Conservation (phyloP, 1,140 invertebrate genomes). For the Drosophila teissieri region DNA sequence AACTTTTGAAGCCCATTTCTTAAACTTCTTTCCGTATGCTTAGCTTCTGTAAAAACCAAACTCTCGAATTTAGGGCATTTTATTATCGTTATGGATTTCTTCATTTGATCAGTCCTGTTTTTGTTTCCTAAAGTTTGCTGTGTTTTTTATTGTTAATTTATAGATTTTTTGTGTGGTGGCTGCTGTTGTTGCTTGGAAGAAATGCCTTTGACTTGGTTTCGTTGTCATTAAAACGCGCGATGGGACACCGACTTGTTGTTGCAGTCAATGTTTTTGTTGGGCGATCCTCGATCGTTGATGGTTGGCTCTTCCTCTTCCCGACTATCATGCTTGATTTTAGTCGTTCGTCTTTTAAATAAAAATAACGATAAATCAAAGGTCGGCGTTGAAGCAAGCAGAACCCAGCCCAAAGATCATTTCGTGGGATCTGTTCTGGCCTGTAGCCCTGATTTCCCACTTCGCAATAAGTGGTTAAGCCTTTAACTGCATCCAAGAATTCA, state of each 20-base stretch:
- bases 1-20: not conserved
- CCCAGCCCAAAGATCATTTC: conserved; percentile 26
- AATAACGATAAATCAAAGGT: conserved; percentile 82
- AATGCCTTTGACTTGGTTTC: conserved; percentile 75
- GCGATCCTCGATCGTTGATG: conserved; percentile 32
- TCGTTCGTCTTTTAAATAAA: conserved; percentile 82
- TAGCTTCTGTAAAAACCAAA: not conserved
- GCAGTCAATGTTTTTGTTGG: conserved; percentile 41
- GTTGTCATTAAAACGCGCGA: conserved; percentile 82
- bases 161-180: conserved; percentile 67
- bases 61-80: conserved; percentile 6
- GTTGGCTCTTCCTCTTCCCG: conserved; percentile 10
- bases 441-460: conserved; percentile 6
- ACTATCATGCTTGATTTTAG: conserved; percentile 71
- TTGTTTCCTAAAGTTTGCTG: conserved; percentile 64
- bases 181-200: conserved; percentile 42
- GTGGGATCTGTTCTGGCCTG: conserved; percentile 7
- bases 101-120: conserved; percentile 21
- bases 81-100: not conserved
- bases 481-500: conserved; percentile 44
- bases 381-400: conserved; percentile 32
- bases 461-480: conserved; percentile 55
- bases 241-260: conserved; percentile 73
- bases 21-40: too few relatives aligned
- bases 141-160: conserved; percentile 79